Conservation (phyloP, 2,888 invertebrate species). For the Amorpha juglandis region DNA sequence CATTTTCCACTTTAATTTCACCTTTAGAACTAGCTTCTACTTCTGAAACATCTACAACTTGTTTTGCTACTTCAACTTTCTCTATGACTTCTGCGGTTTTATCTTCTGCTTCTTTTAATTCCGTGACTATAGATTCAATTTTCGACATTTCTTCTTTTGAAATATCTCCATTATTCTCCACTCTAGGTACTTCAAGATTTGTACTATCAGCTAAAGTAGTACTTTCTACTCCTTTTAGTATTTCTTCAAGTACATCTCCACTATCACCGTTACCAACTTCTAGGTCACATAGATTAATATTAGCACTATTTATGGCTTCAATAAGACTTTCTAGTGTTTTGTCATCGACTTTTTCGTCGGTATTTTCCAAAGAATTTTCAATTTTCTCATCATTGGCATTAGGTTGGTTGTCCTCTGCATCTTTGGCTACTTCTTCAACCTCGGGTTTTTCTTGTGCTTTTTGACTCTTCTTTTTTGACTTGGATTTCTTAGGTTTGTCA, state of each 20-base stretch:
- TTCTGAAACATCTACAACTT: conserved; percentile 30
- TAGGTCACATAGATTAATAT: conserved; percentile 63
- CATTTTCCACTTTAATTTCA: conserved; percentile 23
- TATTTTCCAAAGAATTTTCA: conserved; percentile 35
- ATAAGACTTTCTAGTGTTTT: conserved; percentile 66
- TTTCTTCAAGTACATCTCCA: conserved; percentile 15
- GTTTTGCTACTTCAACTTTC: conserved; percentile 36
- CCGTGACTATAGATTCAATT: conserved; percentile 27
- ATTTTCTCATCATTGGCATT: conserved; percentile 40
- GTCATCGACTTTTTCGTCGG: conserved; percentile 55
- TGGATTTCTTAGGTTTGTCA: conserved; percentile 71
- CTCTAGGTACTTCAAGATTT: conserved; percentile 3
- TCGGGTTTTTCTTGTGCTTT: conserved; percentile 32
- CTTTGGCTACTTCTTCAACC: conserved; percentile 31
- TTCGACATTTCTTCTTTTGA: conserved; percentile 12
- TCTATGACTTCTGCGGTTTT: conserved; percentile 4
- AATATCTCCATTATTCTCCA: conserved; percentile 25
- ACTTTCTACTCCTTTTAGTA: conserved; percentile 17
- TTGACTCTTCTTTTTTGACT: conserved; percentile 69
- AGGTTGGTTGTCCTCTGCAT: conserved; percentile 42
- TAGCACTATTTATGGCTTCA: conserved; percentile 67
- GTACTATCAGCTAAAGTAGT: not conserved
- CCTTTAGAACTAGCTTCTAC: conserved; percentile 33
- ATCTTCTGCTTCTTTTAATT: not conserved
- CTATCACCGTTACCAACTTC: conserved; percentile 52